Evolutionary conservation across 2,888 invertebrate species (phyloP).

Genomic region (Aquatica leii): DNA sequence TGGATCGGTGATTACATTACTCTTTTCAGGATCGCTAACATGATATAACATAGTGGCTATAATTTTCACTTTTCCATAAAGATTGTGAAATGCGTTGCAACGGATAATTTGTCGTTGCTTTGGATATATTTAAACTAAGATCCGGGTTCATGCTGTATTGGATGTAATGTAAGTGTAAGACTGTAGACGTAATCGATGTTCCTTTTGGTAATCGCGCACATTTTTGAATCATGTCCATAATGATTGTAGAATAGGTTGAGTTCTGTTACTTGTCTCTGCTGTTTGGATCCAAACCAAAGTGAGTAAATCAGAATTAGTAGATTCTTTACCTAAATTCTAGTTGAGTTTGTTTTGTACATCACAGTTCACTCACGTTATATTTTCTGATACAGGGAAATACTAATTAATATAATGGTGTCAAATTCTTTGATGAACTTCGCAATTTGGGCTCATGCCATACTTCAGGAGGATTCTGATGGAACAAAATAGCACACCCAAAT

Average conservation of each 20-base stretch:
- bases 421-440: constrained; percentile 72
- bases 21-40: constrained; percentile 74
- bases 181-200: constrained; percentile 76
- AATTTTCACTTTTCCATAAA: constrained; percentile 67
- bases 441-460: constrained; percentile 78
- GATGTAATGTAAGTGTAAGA: constrained; percentile 72
- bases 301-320: constrained; percentile 69
- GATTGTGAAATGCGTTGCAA: constrained; percentile 55
- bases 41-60: constrained; percentile 76
- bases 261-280: constrained; percentile 66
- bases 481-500: constrained; percentile 72
- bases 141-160: constrained; percentile 80
- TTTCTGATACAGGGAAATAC: constrained; percentile 76
- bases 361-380: constrained; percentile 73
- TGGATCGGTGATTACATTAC: constrained; percentile 69
- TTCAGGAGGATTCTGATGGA: constrained; percentile 74
- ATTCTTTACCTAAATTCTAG: constrained; percentile 76
- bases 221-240: constrained; percentile 75
- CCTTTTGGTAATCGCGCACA: constrained; percentile 69
- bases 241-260: constrained; percentile 75
- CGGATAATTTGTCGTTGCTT: constrained; percentile 58
- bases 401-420: constrained; percentile 74
- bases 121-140: constrained; percentile 64
- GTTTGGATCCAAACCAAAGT: constrained; percentile 75
- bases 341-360: constrained; percentile 72